These are phyloP conservation scores for Geotrypetes seraphini DNA, from an alignment of 2,797 vertebrate genomes.

Conservation along the genomic window DNA sequence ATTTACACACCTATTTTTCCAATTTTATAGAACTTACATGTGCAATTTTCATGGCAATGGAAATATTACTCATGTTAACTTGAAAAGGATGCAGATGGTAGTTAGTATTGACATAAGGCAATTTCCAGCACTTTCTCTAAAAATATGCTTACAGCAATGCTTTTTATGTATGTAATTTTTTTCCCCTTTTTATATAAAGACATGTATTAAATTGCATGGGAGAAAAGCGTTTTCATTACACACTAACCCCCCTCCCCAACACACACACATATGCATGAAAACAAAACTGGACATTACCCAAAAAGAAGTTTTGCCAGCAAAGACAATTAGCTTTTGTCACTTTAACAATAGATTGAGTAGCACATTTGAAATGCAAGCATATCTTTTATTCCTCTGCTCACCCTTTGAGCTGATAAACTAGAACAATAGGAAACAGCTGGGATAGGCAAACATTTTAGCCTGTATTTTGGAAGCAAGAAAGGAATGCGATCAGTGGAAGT, in stretches of 20 bases:
- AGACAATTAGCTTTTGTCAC: slow-evolving; percentile 74
- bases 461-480: slow-evolving; percentile 72
- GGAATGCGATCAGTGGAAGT: slow-evolving; percentile 56
- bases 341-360: slow-evolving; percentile 69
- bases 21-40: too few relatives aligned
- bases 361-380: slow-evolving; percentile 68
- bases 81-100: too few relatives aligned
- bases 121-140: too few relatives aligned
- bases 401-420: slow-evolving; percentile 72
- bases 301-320: slow-evolving; percentile 69
- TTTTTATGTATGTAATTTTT: too few relatives aligned
- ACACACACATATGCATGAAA: too few relatives aligned
- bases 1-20: too few relatives aligned
- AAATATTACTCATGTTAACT: too few relatives aligned
- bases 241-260: too few relatives aligned
- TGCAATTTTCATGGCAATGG: too few relatives aligned
- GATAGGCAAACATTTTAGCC: slow-evolving; percentile 69
- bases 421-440: slow-evolving; percentile 76
- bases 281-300: slow-evolving; percentile 73
- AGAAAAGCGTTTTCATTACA: slow-evolving; percentile 72
- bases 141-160: too few relatives aligned
- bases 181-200: too few relatives aligned
- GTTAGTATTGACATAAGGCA: too few relatives aligned
- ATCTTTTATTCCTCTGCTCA: slow-evolving; percentile 60
- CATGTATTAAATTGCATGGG: slow-evolving; percentile 73